Conservation (phyloP, 2,113 vertebrate genomes). For the Sander lucioperca region DNA sequence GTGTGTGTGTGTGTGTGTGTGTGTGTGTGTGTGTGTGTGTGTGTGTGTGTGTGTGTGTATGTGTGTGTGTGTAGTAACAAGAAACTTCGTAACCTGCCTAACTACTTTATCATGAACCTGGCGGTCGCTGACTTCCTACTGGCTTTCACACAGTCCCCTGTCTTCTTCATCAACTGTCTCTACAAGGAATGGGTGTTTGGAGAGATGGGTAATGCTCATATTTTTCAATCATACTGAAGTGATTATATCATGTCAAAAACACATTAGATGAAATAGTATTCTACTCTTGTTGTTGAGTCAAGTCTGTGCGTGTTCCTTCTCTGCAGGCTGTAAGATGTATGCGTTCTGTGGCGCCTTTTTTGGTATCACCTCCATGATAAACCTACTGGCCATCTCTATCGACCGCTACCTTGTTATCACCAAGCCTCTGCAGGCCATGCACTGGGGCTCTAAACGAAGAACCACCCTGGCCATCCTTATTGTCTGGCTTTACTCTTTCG, state of each 20-base stretch:
- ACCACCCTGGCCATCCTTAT: conserved; percentile 86
- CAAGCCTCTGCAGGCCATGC: conserved; percentile 88
- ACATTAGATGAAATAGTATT: not conserved
- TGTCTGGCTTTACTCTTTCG: conserved; percentile 93
- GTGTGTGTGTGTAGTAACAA: conserved; percentile 85
- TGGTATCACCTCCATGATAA: conserved; percentile 96
- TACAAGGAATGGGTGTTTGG: conserved; percentile 94
- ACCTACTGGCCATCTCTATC: conserved; percentile 91
- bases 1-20: conserved; percentile 31
- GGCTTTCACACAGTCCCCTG: conserved; percentile 92
- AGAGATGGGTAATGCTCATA: conserved; percentile 85
- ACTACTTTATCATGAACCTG: conserved; percentile 92
- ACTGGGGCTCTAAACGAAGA: conserved; percentile 87
- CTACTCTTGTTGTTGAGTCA: not conserved
- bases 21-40: conserved; percentile 32
- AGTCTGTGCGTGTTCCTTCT: not conserved
- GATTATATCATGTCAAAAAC: not conserved
- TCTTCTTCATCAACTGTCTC: conserved; percentile 93
- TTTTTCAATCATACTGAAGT: not conserved
- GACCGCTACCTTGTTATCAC: conserved; percentile 96
- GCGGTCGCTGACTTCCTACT: conserved; percentile 94
- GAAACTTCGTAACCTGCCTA: conserved; percentile 90
- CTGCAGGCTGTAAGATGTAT: conserved; percentile 92
- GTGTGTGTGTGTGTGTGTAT: conserved; percentile 34
- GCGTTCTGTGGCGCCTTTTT: conserved; percentile 96